Conservation (phyloP, 2,797 vertebrate species). For the Rhynchotus rufescens region DNA sequence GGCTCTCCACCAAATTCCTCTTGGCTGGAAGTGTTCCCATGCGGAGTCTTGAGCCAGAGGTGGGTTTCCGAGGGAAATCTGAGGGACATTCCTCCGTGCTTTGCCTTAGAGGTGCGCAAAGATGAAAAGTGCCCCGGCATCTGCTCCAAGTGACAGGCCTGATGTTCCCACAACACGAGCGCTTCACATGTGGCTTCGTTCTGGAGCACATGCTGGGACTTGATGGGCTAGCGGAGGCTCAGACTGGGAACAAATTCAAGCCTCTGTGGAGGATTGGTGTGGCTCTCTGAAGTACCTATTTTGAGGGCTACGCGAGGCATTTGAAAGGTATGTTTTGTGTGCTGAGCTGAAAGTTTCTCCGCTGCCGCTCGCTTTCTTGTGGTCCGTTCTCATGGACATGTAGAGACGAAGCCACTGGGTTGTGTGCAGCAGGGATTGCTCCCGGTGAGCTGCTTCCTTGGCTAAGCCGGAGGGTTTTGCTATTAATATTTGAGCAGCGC, state of each 20-base stretch:
- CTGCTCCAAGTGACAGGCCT: conserved; percentile 10
- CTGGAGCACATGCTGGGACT: conserved; percentile 49
- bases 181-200: conserved; percentile 52
- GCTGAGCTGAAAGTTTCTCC: not conserved
- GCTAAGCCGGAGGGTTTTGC: not conserved
- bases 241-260: conserved; percentile 27
- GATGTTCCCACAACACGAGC: conserved; percentile 9
- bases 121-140: not conserved
- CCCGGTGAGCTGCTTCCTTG: not conserved
- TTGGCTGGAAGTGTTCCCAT: not conserved
- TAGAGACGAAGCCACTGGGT: not conserved
- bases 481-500: not conserved
- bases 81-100: not conserved
- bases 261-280: not conserved
- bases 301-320: conserved; percentile 12
- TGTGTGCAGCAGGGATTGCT: not conserved
- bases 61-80: not conserved
- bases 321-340: conserved; percentile 30
- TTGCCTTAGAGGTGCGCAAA: not conserved
- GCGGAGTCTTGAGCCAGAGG: accelerated
- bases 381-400: not conserved
- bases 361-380: conserved; percentile 48
- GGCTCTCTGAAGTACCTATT: conserved; percentile 48
- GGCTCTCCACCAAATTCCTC: not conserved
- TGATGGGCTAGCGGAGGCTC: conserved; percentile 36